Base-by-base conservation (phyloP, 2,888 invertebrate species). In the Parnassius orleans region DNA sequence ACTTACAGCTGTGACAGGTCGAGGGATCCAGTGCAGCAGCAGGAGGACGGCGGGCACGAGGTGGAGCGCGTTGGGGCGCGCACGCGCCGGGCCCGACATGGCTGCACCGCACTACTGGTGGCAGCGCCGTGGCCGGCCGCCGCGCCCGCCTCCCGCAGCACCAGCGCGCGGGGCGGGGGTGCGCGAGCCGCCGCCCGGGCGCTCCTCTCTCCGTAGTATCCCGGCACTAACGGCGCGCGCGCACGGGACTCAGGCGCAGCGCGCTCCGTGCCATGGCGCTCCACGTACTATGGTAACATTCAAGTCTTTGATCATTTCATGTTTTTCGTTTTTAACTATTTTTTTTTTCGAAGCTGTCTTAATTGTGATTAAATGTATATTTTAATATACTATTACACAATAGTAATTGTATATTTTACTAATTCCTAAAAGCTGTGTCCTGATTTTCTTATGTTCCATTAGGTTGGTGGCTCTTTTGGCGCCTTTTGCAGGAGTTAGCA, bases 41-140 rank as follows among this genome's bases (percentile, higher is more conserved):
- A 89, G 81, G 73, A 87, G 73, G 74, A 77, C 76, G 75, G 81
- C 79, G 77, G 82, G 79, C 80, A 80, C 80, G 73, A 79, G 68
- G 71, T 80, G 80, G 79, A 86, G 87, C 85, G 84, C 82, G 68
- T 75, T 66, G 70, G 76, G 77, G 76, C 83, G 84, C 83, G 80
- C 83, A 83, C 89, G 89, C 89, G 86, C 88, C 89, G 86, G 90
- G 83, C 90, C 89, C 84, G 90, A 86, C 90, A 90, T 90, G 90
- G 87, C 89, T 88, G 87, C 85, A 87, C 86, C 84, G 82, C 87
- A 83, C 86, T 87, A 89, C 87, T 88, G 87, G 86, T 75, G 77
- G 85, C 83, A 82, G 86, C 84, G 79, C 79, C 14, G 70, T 41
- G 48, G 61, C 76, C 72, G 69, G 69, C 74, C 72, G 66, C 74